Percentiles rank a stretch among this genome's conserved stretches.
These are phyloP conservation scores for Silurus aristotelis DNA, from an alignment of 2,797 vertebrate species.

Conservation along the genomic window DNA sequence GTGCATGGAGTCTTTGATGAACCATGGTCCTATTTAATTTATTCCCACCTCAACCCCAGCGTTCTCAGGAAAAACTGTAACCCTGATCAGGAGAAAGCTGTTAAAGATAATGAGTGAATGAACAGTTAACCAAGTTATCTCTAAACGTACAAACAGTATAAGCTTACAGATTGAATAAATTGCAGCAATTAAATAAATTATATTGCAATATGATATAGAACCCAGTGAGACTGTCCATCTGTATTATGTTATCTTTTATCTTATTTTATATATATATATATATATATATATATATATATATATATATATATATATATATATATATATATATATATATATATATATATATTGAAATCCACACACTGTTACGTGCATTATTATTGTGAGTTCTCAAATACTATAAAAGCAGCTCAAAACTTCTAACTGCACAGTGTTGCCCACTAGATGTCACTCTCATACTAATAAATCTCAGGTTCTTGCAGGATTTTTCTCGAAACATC, in stretches of 20 bases:
- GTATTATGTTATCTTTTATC: too few relatives aligned
- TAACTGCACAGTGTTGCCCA: neutral
- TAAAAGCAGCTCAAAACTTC: neutral
- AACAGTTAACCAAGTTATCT: neutral
- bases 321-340: too few relatives aligned
- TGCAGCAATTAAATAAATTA: neutral
- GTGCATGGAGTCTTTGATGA: neutral
- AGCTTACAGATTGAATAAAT: neutral
- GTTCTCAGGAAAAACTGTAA: neutral
- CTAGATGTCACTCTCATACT: constrained; percentile 32
- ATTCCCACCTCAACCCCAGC: neutral
- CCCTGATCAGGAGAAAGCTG: neutral
- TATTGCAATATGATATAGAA: neutral
- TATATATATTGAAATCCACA: too few relatives aligned
- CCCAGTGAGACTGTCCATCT: neutral
- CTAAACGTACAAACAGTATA: neutral
- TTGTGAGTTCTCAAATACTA: neutral
- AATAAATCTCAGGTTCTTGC: neutral
- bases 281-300: too few relatives aligned
- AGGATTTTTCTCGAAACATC: neutral
- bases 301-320: too few relatives aligned
- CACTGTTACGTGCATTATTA: neutral
- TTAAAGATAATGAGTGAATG: neutral
- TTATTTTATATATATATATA: too few relatives aligned
- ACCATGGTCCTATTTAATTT: too few relatives aligned